Conservation (phyloP, 2,797 vertebrate genomes). For the Huso huso region DNA sequence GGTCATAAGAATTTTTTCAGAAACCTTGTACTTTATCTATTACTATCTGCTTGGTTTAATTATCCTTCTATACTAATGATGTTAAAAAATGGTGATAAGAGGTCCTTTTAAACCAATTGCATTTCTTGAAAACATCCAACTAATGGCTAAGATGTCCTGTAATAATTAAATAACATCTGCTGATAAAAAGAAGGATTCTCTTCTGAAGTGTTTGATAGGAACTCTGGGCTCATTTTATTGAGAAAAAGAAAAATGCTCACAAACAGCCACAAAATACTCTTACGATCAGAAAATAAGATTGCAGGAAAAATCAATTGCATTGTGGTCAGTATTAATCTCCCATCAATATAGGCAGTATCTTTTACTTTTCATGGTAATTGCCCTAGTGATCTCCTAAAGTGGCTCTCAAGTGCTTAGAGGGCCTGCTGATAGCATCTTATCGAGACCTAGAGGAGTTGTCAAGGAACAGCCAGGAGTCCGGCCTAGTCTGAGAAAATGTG, state of each 20-base stretch:
- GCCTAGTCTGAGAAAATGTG: conserved; percentile 37
- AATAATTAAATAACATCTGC: conserved; percentile 71
- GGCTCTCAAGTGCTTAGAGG: conserved; percentile 74
- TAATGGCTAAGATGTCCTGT: conserved; percentile 68
- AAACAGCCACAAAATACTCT: conserved; percentile 48
- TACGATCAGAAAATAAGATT: conserved; percentile 67
- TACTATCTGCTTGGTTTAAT: conserved; percentile 53
- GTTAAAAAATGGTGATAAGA: conserved; percentile 54
- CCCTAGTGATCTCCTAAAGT: conserved; percentile 77
- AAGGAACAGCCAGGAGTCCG: conserved; percentile 40
- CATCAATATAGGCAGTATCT: conserved; percentile 75
- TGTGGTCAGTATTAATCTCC: conserved; percentile 80
- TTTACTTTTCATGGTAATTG: conserved; percentile 83
- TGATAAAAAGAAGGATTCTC: conserved; percentile 52
- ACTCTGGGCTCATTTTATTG: conserved; percentile 23
- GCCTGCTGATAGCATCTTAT: conserved; percentile 77
- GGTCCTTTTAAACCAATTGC: conserved; percentile 61
- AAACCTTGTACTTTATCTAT: conserved; percentile 49
- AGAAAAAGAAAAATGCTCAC: conserved; percentile 39
- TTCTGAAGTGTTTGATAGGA: conserved; percentile 42
- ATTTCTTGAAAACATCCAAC: conserved; percentile 65
- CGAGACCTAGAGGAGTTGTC: conserved; percentile 48
- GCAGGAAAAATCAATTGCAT: conserved; percentile 64
- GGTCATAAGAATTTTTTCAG: conserved; percentile 12
- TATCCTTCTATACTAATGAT: conserved; percentile 64